Conservation (phyloP, 2,797 vertebrate species). For the Australoheros facetus region DNA sequence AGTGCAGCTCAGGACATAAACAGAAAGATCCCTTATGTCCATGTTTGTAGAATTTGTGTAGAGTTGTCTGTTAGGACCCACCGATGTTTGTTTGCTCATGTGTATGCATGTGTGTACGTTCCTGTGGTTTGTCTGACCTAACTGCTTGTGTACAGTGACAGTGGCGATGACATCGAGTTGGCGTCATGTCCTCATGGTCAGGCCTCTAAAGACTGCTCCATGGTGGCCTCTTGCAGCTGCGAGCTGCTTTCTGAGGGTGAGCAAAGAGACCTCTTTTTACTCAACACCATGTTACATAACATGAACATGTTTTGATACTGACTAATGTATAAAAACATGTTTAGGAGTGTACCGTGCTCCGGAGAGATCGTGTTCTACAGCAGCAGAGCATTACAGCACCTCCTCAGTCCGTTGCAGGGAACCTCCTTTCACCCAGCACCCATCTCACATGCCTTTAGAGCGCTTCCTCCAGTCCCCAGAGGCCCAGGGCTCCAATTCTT, state of each 20-base stretch:
- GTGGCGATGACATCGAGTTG: conserved; percentile 92
- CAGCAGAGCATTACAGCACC: conserved; percentile 74
- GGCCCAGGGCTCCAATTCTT: conserved; percentile 69
- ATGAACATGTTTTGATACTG: conserved; percentile 1
- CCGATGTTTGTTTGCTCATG: conserved; percentile 47
- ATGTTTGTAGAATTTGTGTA: conserved; percentile 50
- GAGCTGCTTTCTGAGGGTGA: conserved; percentile 92
- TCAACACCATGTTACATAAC: background rate
- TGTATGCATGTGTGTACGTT: conserved; percentile 50
- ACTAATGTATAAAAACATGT: conserved; percentile 2
- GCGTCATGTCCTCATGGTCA: conserved; percentile 88
- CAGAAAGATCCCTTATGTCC: conserved; percentile 61
- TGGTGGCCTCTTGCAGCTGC: conserved; percentile 91
- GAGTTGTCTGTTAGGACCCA: conserved; percentile 30
- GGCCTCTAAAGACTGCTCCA: conserved; percentile 83
- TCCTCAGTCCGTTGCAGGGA: conserved; percentile 85
- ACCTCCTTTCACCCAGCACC: conserved; percentile 83
- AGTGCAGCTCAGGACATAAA: conserved; percentile 57
- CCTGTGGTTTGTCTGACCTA: conserved; percentile 50
- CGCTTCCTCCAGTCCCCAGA: conserved; percentile 92
- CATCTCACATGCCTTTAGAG: conserved; percentile 89
- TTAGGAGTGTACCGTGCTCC: conserved; percentile 84
- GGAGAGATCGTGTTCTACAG: conserved; percentile 77
- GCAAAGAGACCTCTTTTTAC: conserved; percentile 27
- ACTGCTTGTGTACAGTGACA: conserved; percentile 85